Evolutionary conservation across 2,797 vertebrate genomes (phyloP).

Genomic region (Eidolon dupreanum): DNA sequence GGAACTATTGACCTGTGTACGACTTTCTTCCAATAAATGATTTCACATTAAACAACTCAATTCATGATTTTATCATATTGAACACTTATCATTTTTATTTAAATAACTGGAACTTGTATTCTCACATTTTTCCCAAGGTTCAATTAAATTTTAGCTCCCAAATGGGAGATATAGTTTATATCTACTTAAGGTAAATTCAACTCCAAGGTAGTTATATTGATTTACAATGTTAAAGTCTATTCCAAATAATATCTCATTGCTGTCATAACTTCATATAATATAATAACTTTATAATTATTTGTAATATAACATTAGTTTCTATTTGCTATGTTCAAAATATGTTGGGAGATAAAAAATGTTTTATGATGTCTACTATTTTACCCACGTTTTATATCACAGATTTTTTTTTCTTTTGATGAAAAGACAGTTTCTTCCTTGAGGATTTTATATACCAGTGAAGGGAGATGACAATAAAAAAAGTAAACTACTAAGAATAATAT

Average conservation of each 20-base stretch:
- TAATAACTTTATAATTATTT: neutral
- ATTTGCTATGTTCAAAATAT: neutral
- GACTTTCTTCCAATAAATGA: constrained; percentile 57
- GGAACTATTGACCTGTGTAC: constrained; percentile 31
- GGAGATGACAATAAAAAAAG: neutral
- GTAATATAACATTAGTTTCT: neutral
- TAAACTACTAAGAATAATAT: neutral
- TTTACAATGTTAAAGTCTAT: neutral
- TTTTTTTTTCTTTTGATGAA: constrained; percentile 1
- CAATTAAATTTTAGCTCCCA: neutral
- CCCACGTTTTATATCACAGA: neutral
- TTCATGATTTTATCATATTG: constrained; percentile 43
- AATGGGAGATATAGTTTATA: constrained; percentile 34
- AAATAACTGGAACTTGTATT: constrained; percentile 19
- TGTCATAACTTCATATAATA: neutral
- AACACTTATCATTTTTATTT: constrained; percentile 38
- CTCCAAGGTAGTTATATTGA: neutral
- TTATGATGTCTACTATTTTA: neutral
- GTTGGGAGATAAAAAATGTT: neutral
- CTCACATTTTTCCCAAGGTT: neutral
- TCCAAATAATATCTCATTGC: neutral
- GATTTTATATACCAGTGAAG: neutral
- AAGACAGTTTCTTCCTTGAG: neutral
- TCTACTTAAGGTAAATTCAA: neutral
- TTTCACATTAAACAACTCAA: constrained; percentile 49